Conservation (phyloP, 2,113 vertebrate species). For the Dendropsophus ebraccatus region DNA sequence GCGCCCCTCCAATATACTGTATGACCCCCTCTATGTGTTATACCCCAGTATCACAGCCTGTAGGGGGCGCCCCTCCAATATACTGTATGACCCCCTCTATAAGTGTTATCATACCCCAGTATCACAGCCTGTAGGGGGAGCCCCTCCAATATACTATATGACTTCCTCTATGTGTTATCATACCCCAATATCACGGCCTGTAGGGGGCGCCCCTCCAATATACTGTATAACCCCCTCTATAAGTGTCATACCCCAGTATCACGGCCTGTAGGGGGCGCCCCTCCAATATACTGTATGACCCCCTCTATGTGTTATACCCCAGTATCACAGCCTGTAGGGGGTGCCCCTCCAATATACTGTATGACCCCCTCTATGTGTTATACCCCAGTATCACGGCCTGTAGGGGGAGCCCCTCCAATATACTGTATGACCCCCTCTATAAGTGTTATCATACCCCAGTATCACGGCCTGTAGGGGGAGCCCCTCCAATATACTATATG, state of each 20-base stretch:
- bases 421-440: too few species aligned
- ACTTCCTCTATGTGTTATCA: neutral
- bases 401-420: neutral
- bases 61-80: neutral
- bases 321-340: neutral
- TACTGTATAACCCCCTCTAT: neutral
- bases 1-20: neutral
- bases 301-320: too few species aligned
- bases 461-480: neutral
- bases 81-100: neutral
- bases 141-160: neutral
- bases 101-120: too few species aligned
- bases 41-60: neutral
- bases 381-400: neutral
- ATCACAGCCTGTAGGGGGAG: neutral
- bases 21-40: neutral
- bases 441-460: neutral
- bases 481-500: neutral
- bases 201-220: neutral
- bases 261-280: neutral
- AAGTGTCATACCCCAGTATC: neutral
- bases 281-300: neutral
- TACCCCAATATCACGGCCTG: neutral
- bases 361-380: neutral
- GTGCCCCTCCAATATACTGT: neutral